These are phyloP conservation scores for Merluccius polli DNA, from an alignment of 2,797 vertebrate species.

Conservation along the genomic window DNA sequence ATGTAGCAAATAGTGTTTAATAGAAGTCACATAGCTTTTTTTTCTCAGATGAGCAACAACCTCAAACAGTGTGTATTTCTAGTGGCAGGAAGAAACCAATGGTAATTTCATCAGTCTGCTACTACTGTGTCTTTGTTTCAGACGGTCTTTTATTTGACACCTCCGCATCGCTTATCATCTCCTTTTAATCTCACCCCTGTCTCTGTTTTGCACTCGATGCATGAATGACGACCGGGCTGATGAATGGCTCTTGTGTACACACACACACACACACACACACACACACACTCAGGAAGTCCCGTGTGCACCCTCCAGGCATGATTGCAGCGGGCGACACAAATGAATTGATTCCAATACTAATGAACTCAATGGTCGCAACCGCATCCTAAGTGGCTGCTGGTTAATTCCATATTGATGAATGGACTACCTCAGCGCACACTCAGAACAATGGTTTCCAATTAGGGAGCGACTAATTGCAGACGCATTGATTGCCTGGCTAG, in stretches of 20 bases:
- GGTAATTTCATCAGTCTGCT: not conserved
- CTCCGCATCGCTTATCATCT: not conserved
- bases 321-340: slow-evolving; percentile 47
- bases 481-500: slow-evolving; percentile 55
- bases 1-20: not conserved
- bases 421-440: slow-evolving; percentile 47
- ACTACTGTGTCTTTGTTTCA: slow-evolving; percentile 8
- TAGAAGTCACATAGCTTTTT: not conserved
- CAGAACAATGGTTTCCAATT: slow-evolving; percentile 68
- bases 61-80: not conserved
- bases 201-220: not conserved
- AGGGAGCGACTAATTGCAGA: slow-evolving; percentile 59
- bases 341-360: slow-evolving; percentile 63
- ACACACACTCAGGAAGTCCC: slow-evolving; percentile 22
- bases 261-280: not conserved
- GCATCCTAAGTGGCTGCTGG: slow-evolving; percentile 62
- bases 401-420: slow-evolving; percentile 71
- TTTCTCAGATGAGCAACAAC: not conserved
- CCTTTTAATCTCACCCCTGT: slow-evolving; percentile 4
- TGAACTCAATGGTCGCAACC: slow-evolving; percentile 60
- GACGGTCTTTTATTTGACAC: slow-evolving; percentile 6
- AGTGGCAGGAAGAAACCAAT: not conserved
- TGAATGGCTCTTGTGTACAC: slow-evolving; percentile 15
- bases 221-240: slow-evolving; percentile 21
- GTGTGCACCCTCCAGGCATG: slow-evolving; percentile 33